Percentiles rank a stretch among this genome's conserved stretches.
Evolutionary conservation across 2,113 vertebrate species (phyloP).

Genomic region (Calypte anna): DNA sequence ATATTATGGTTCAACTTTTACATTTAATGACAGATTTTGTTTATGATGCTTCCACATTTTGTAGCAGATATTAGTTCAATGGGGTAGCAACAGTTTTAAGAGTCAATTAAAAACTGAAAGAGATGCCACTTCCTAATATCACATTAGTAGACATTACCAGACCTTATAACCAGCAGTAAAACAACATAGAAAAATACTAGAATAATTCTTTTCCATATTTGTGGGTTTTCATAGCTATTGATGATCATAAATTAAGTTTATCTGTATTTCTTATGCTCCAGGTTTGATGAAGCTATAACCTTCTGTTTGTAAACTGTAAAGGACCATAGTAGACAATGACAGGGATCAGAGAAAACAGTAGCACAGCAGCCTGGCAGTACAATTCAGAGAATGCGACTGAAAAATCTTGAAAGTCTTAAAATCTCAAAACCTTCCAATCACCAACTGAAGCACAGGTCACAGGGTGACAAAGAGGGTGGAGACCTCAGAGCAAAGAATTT

Average conservation of each 20-base stretch:
- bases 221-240: background rate
- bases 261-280: background rate
- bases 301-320: background rate
- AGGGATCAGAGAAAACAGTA: background rate
- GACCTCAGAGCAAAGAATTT: background rate
- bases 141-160: background rate
- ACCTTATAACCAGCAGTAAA: background rate
- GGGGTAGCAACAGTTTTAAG: background rate
- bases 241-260: background rate
- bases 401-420: background rate
- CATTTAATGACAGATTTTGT: background rate
- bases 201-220: background rate
- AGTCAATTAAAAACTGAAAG: background rate
- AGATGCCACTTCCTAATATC: background rate
- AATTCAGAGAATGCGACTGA: background rate
- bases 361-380: background rate
- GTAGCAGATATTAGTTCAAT: background rate
- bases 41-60: background rate
- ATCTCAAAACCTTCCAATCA: background rate
- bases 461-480: background rate
- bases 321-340: background rate
- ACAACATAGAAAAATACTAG: background rate
- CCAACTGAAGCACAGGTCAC: background rate
- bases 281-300: background rate
- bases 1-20: background rate